These are phyloP conservation scores for Leucophenga maculata DNA, from an alignment of 2,888 invertebrate species.

Conservation along the genomic window DNA sequence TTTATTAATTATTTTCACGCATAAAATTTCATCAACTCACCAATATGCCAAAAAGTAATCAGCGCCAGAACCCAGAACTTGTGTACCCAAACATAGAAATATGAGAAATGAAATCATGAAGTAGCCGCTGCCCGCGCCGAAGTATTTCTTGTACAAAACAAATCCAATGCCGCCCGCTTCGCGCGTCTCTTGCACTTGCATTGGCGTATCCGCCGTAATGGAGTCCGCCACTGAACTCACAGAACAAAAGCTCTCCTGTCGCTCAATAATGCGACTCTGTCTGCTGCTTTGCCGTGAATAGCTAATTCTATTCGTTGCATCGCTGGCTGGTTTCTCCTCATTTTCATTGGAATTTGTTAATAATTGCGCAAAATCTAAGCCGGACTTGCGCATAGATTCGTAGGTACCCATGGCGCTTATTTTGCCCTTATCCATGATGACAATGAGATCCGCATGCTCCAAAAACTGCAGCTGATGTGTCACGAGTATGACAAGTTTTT, in stretches of 20 bases:
- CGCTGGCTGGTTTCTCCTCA: slow-evolving; percentile 58
- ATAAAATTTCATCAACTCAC: slow-evolving; percentile 64
- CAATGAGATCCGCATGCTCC: slow-evolving; percentile 76
- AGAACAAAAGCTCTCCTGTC: slow-evolving; percentile 71
- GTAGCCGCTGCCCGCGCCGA: slow-evolving; percentile 81
- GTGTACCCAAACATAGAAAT: slow-evolving; percentile 78
- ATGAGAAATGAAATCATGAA: slow-evolving; percentile 76
- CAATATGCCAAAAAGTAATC: slow-evolving; percentile 88
- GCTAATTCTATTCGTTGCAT: slow-evolving; percentile 35
- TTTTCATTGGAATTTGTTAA: slow-evolving; percentile 72
- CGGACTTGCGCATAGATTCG: slow-evolving; percentile 80
- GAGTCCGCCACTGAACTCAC: slow-evolving; percentile 73
- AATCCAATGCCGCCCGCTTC: slow-evolving; percentile 77
- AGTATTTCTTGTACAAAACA: slow-evolving; percentile 79
- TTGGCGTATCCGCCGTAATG: slow-evolving; percentile 68
- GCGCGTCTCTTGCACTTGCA: slow-evolving; percentile 75
- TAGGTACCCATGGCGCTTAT: slow-evolving; percentile 78
- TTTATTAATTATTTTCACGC: background rate
- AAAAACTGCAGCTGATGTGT: slow-evolving; percentile 90
- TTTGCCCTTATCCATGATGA: slow-evolving; percentile 70
- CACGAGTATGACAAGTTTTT: slow-evolving; percentile 82
- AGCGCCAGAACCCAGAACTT: slow-evolving; percentile 80
- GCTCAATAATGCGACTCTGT: slow-evolving; percentile 56
- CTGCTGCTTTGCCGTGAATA: slow-evolving; percentile 60
- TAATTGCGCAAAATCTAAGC: slow-evolving; percentile 84